Evolutionary conservation across 2,113 vertebrate species (phyloP).

Genomic region (Myrmophylax atrothorax): DNA sequence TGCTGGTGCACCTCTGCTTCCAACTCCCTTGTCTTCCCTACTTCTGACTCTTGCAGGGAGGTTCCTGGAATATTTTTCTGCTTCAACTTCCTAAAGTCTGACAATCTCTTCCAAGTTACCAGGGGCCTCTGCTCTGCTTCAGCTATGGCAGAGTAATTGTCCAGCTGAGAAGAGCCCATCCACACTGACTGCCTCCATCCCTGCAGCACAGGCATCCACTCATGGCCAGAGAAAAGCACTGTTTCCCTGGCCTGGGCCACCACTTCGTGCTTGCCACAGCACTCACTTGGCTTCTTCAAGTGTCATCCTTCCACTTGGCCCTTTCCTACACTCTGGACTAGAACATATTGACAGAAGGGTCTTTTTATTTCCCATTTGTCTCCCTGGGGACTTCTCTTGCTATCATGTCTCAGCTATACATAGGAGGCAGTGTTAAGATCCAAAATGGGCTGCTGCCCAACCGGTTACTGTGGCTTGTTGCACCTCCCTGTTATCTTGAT

Average conservation of each 20-base stretch:
- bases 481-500: rapidly evolving
- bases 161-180: background rate
- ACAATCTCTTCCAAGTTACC: background rate
- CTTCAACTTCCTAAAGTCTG: background rate
- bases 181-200: background rate
- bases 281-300: background rate
- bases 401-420: background rate
- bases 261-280: rapidly evolving
- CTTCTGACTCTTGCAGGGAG: background rate
- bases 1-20: background rate
- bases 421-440: background rate
- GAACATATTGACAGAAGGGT: background rate
- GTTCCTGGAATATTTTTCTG: background rate
- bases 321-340: background rate
- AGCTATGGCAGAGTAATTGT: background rate
- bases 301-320: background rate
- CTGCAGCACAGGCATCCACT: background rate
- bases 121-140: background rate
- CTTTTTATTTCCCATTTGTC: background rate
- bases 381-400: background rate
- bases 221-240: too few species aligned
- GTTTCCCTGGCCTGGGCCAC: background rate
- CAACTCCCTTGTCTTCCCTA: background rate
- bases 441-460: background rate
- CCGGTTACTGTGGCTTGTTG: background rate